These are phyloP conservation scores for Holothuria glaberrima DNA, from an alignment of 35 echinoderm and acorn worm species.

Conservation along the genomic window DNA sequence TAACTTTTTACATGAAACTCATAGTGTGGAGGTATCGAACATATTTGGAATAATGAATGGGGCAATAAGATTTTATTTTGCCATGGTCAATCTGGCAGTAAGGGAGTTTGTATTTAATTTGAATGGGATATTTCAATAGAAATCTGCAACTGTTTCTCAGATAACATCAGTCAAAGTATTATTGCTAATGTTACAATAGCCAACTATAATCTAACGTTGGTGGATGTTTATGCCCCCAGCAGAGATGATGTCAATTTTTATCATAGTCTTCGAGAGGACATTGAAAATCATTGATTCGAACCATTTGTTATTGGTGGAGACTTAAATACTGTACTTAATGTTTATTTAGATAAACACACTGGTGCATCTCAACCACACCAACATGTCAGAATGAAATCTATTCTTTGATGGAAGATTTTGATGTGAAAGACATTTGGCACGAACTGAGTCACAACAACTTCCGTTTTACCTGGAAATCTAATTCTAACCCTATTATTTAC, in stretches of 20 bases:
- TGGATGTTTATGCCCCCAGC: neutral
- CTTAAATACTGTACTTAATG: neutral
- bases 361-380: constrained; percentile 10
- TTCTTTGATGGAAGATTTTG: constrained; percentile 25
- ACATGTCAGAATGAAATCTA: constrained; percentile 8
- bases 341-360: constrained; percentile 17
- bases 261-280: constrained; percentile 7
- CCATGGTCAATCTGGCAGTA: neutral
- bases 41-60: neutral
- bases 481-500: neutral
- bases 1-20: neutral
- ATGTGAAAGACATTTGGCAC: constrained; percentile 7
- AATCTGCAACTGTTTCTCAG: neutral
- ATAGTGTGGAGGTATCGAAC: constrained; percentile 25
- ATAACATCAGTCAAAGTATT: neutral
- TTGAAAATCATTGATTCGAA: constrained; percentile 17
- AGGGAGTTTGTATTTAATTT: neutral
- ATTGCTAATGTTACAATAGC: neutral
- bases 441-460: constrained; percentile 7
- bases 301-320: constrained; percentile 13
- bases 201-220: neutral
- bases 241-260: constrained; percentile 1
- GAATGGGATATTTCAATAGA: neutral
- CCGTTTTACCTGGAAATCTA: constrained; percentile 3
- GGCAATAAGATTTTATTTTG: neutral